Conservation (phyloP, 2,888 invertebrate genomes). For the Tenthredo livida region DNA sequence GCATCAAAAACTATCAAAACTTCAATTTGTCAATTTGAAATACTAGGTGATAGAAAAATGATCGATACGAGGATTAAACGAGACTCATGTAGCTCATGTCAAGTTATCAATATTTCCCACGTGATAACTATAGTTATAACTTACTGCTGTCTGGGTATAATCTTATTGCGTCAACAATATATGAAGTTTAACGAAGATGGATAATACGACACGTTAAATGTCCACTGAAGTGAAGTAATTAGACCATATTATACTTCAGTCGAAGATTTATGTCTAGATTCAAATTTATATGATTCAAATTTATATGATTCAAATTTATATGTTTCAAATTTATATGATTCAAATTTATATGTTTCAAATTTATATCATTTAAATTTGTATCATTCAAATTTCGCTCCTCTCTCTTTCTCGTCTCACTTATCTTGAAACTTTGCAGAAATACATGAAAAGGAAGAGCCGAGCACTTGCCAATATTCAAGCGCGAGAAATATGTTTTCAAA, state of each 20-base stretch:
- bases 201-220: not conserved
- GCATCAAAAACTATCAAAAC: not conserved
- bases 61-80: not conserved
- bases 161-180: not conserved
- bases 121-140: too few relatives aligned
- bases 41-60: not conserved
- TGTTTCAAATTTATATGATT: not conserved
- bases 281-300: not conserved
- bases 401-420: not conserved
- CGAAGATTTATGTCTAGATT: not conserved
- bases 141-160: too few relatives aligned
- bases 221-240: not conserved
- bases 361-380: too few relatives aligned
- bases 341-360: too few relatives aligned
- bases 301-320: not conserved
- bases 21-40: not conserved
- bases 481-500: not conserved
- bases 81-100: too few relatives aligned
- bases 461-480: not conserved
- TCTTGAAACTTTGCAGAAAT: not conserved
- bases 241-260: not conserved
- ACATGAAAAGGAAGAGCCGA: not conserved
- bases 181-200: too few relatives aligned
- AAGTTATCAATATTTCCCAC: not conserved
- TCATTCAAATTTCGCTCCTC: not conserved